Percentiles rank a stretch among this genome's conserved stretches.
Conservation (phyloP, 2,888 invertebrate genomes). For the Anaspis maculata region DNA sequence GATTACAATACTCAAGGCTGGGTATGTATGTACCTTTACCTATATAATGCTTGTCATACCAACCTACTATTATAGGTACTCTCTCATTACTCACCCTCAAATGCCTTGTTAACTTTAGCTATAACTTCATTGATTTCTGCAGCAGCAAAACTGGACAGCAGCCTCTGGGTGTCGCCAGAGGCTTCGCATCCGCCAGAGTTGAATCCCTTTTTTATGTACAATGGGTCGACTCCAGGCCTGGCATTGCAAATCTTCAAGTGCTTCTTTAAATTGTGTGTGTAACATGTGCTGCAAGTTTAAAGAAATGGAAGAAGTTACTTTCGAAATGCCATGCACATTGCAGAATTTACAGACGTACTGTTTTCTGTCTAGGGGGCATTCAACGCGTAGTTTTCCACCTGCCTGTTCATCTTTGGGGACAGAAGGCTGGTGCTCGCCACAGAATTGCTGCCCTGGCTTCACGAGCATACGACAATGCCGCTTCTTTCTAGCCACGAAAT, state of each 20-base stretch:
- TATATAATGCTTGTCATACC: constrained; percentile 5
- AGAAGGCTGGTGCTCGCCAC: constrained; percentile 58
- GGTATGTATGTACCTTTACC: too few species aligned
- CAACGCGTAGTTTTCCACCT: constrained; percentile 45
- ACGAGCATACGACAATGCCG: constrained; percentile 70
- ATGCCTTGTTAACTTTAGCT: constrained; percentile 41
- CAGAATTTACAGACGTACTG: constrained; percentile 47
- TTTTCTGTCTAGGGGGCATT: constrained; percentile 65
- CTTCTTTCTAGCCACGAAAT: constrained; percentile 62
- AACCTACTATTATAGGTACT: constrained; percentile 8
- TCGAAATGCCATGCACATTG: neutral
- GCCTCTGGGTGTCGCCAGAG: constrained; percentile 20
- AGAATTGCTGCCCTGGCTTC: constrained; percentile 57
- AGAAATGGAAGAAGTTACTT: constrained; percentile 23
- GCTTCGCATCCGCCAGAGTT: constrained; percentile 37
- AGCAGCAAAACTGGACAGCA: constrained; percentile 39
- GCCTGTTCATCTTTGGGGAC: constrained; percentile 4
- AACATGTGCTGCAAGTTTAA: constrained; percentile 61
- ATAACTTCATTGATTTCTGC: constrained; percentile 39
- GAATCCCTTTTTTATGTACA: constrained; percentile 48
- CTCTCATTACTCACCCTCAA: constrained; percentile 28
- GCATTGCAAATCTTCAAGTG: constrained; percentile 70
- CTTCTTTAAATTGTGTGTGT: constrained; percentile 56
- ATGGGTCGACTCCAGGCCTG: constrained; percentile 43
- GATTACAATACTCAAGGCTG: too few species aligned